Evolutionary conservation across 2,113 vertebrate species (phyloP).

Genomic region (Labrus mixtus): DNA sequence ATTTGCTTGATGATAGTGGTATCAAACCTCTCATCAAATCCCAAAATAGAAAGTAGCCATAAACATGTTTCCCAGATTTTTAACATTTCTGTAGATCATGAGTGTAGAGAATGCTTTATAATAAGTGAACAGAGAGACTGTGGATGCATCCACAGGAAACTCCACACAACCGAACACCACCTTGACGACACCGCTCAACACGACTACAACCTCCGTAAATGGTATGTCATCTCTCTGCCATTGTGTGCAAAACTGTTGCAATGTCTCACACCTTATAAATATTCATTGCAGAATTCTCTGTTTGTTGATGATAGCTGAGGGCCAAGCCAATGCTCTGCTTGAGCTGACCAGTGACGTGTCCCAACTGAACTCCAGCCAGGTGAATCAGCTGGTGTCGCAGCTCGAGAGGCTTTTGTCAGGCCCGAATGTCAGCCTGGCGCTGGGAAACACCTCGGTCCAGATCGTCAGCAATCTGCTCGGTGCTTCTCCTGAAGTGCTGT

Average conservation of each 20-base stretch:
- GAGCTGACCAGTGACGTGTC: slow-evolving; percentile 57
- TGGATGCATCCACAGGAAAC: too few species aligned
- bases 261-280: neutral
- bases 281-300: neutral
- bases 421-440: slow-evolving; percentile 76
- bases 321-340: slow-evolving; percentile 62
- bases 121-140: too few species aligned
- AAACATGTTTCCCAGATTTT: too few species aligned
- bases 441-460: slow-evolving; percentile 81
- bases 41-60: too few species aligned
- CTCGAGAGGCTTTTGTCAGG: slow-evolving; percentile 85
- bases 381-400: slow-evolving; percentile 84
- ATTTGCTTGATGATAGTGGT: too few species aligned
- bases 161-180: slow-evolving; percentile 14
- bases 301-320: slow-evolving; percentile 25
- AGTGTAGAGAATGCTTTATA: too few species aligned
- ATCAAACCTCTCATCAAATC: too few species aligned
- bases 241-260: neutral
- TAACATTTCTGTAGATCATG: too few species aligned
- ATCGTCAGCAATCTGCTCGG: slow-evolving; percentile 88
- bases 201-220: slow-evolving; percentile 1
- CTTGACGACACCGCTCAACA: neutral
- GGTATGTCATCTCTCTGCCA: neutral
- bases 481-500: slow-evolving; percentile 76
- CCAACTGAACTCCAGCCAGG: slow-evolving; percentile 76